A percentile compares a stretch with the other conserved stretches of the same genome.
Evolutionary conservation across 2,113 vertebrate species (phyloP).

Genomic region (Pogonocichla stellata): DNA sequence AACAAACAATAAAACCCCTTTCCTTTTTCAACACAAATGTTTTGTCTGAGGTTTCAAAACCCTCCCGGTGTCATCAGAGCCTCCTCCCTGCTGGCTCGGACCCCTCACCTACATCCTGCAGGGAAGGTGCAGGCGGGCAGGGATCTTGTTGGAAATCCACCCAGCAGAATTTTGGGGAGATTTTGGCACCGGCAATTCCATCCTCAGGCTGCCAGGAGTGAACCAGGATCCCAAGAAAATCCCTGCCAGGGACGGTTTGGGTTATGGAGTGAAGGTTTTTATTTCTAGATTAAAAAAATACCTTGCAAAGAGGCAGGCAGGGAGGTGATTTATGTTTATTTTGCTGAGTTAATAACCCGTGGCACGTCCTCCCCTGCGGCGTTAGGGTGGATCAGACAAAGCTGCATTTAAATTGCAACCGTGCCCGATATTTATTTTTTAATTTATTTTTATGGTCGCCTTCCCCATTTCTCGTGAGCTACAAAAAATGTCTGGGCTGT

Average conservation of each 20-base stretch:
- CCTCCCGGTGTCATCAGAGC: neutral
- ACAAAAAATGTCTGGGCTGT: accelerated
- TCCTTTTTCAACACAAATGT: neutral
- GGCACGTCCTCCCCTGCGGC: conserved; percentile 36
- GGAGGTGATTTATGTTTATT: conserved; percentile 50
- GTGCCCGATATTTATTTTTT: conserved; percentile 48
- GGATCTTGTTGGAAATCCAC: neutral
- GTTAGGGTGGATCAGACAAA: conserved; percentile 35
- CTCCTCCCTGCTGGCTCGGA: neutral
- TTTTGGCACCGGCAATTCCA: accelerated
- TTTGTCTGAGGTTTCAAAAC: conserved; percentile 34
- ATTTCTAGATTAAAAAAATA: neutral
- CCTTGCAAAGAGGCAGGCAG: neutral
- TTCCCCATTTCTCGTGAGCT: neutral
- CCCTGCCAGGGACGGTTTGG: accelerated
- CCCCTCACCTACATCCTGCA: conserved; percentile 8
- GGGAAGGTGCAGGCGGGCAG: neutral
- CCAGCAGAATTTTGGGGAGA: neutral
- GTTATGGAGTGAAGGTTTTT: neutral
- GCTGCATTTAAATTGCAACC: conserved; percentile 27
- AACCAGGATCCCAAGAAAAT: neutral
- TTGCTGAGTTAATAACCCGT: conserved; percentile 57
- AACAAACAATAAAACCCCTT: too few species aligned
- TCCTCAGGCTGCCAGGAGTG: neutral
- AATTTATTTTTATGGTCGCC: conserved; percentile 44